phyloP scores from a whole-genome alignment of 2,797 vertebrate species.

The Pygocentrus nattereri region DNA sequence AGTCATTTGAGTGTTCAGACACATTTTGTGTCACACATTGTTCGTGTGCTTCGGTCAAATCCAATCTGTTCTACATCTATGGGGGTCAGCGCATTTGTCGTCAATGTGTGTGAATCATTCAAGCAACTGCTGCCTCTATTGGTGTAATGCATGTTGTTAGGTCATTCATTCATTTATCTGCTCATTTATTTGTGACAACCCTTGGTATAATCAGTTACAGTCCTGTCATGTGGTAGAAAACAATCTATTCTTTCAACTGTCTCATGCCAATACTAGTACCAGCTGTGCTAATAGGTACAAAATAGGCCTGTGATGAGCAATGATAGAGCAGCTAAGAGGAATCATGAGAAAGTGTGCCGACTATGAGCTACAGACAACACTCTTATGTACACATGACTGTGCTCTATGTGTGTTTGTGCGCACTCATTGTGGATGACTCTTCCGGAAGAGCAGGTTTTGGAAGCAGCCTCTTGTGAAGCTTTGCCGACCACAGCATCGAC shows the following conservation, averaged over 20 bases:
- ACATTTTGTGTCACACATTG: not conserved
- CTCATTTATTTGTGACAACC: not conserved
- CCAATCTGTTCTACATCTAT: not conserved
- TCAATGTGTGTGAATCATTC: constrained; percentile 8
- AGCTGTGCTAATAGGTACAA: constrained; percentile 15
- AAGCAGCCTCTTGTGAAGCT: constrained; percentile 44
- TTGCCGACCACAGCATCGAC: constrained; percentile 37
- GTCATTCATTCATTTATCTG: not conserved
- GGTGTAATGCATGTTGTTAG: not conserved
- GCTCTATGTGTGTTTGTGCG: constrained; percentile 49
- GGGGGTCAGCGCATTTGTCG: not conserved
- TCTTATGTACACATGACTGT: constrained; percentile 54
- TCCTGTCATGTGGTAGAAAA: constrained; percentile 3
- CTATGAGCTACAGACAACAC: constrained; percentile 24
- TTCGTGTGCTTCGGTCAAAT: not conserved
- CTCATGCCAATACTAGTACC: constrained; percentile 15
- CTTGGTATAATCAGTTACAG: not conserved
- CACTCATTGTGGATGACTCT: constrained; percentile 40
- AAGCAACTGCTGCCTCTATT: not conserved
- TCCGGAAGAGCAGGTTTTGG: constrained; percentile 64
- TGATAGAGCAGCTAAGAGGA: not conserved
- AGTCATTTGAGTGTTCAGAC: not conserved
- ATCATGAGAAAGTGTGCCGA: constrained; percentile 19
- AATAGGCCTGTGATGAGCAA: not conserved
- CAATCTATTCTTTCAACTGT: not conserved